Evolutionary conservation across 2,113 vertebrate species (phyloP).

Genomic region (Illadopsis cleaveri): DNA sequence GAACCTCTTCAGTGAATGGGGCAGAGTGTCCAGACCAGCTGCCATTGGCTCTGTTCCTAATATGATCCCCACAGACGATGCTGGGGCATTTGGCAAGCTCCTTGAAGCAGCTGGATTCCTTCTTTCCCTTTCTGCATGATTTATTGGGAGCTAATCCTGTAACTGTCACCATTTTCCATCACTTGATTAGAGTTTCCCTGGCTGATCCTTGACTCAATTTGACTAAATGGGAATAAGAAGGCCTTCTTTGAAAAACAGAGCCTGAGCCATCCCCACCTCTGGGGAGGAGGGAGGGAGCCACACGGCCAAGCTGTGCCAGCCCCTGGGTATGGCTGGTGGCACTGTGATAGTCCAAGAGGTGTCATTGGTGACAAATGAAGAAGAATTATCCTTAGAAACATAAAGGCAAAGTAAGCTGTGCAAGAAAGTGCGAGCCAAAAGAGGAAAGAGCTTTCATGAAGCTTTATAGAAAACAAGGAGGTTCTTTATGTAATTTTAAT

Average conservation of each 20-base stretch:
- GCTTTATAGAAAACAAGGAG: neutral
- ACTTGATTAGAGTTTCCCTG: conserved; percentile 22
- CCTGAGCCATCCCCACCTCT: neutral
- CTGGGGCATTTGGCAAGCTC: conserved; percentile 12
- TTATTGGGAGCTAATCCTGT: conserved; percentile 10
- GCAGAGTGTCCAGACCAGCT: neutral
- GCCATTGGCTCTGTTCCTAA: neutral
- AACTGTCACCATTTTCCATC: conserved; percentile 3
- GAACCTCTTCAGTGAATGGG: neutral
- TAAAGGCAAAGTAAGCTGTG: neutral
- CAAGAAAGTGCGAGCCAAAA: neutral
- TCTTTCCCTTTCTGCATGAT: conserved; percentile 11
- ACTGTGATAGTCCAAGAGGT: neutral
- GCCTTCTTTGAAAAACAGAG: neutral
- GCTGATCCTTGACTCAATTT: neutral
- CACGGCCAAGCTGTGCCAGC: neutral
- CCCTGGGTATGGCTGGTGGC: neutral
- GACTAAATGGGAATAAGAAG: neutral
- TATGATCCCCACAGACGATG: neutral
- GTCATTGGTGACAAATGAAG: neutral
- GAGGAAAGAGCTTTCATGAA: neutral
- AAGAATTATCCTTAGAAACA: neutral
- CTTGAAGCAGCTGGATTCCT: conserved; percentile 26
- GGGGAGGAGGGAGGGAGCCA: neutral
- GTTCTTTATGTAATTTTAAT: neutral